A percentile compares a stretch with the other conserved stretches of the same genome.
Evolutionary conservation across 2,113 vertebrate species (phyloP).

Genomic region (Rhinolophus sinicus): DNA sequence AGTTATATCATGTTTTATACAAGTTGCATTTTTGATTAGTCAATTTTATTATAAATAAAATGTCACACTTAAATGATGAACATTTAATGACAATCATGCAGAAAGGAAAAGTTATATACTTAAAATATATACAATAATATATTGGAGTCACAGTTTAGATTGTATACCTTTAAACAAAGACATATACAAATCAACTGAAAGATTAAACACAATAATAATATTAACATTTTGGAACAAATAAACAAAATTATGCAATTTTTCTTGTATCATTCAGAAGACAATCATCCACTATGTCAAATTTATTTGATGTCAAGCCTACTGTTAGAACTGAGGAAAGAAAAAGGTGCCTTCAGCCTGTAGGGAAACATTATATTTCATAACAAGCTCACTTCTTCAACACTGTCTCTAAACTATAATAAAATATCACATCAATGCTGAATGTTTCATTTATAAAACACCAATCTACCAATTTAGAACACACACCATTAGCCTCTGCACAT

Average conservation of each 20-base stretch:
- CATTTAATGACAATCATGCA: conserved; percentile 1
- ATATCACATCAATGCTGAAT: not conserved
- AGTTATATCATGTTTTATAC: not conserved
- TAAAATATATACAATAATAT: not conserved
- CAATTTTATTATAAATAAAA: not conserved
- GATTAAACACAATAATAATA: not conserved
- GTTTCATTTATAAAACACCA: not conserved
- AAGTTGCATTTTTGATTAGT: not conserved
- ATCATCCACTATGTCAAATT: not conserved
- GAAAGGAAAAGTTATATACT: not conserved
- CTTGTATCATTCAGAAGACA: not conserved
- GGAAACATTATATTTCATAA: not conserved
- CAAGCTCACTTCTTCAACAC: not conserved
- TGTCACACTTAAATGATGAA: not conserved
- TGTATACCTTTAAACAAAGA: conserved; percentile 8
- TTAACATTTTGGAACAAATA: conserved; percentile 15
- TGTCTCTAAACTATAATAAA: conserved; percentile 6
- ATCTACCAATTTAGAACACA: not conserved
- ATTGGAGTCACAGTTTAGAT: no score
- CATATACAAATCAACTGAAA: not conserved
- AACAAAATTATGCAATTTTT: not conserved
- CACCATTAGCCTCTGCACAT: not conserved
- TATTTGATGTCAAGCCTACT: not conserved
- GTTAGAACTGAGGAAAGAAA: not conserved
- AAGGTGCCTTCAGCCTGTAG: not conserved